Evolutionary conservation across 2,888 invertebrate species (phyloP), one percentile per base, ranked within the genome.

Genomic region (Ophion ventricosus): DNA sequence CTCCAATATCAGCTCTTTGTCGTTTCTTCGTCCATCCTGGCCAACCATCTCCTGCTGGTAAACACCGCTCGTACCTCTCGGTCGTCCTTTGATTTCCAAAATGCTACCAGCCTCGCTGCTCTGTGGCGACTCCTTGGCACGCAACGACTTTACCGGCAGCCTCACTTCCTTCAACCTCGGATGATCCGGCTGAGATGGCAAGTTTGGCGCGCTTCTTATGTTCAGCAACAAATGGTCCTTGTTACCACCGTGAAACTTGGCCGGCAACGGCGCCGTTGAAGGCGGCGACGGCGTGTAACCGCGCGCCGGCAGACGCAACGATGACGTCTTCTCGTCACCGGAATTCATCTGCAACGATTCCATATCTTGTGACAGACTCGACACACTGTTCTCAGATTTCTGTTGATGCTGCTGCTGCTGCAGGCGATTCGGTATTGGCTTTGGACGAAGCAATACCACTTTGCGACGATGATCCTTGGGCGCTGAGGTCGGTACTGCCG

Each of bases 271-370:
- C 1, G 97, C 97, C 25, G 97, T 97, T 82, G 97, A 97, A 80
- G 97, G 97, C 69, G 97, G 97, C 61, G 97, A 97, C 14, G 97
- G 97, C 3, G 97, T 96, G 87, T 96, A 97, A 56, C 96, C 96
- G 43, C 97, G 95, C 69, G 96, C 93, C 0, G 96, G 96, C 87
- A 96, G 91, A 89, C 96, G 87, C 14, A 92, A 90, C 4, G 92
- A 91, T 4, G 89, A 89, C 2, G 88, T 90, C 77, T 93, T 92
- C 78, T 93, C 93, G 77, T 93, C 92, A 80, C 91, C 89, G 25
- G 92, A 93, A 61, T 92, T 93, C 35, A 93, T 90, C 80, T 93
- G 92, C 89, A 93, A 91, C 88, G 92, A 92, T 87, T 93, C 92
- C 83, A 93, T 90, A 67, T 93, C 92, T 80, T 92, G 92, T 80